Evolutionary conservation across 2,888 invertebrate genomes (phyloP).

Genomic region (Pimpla rufipes): DNA sequence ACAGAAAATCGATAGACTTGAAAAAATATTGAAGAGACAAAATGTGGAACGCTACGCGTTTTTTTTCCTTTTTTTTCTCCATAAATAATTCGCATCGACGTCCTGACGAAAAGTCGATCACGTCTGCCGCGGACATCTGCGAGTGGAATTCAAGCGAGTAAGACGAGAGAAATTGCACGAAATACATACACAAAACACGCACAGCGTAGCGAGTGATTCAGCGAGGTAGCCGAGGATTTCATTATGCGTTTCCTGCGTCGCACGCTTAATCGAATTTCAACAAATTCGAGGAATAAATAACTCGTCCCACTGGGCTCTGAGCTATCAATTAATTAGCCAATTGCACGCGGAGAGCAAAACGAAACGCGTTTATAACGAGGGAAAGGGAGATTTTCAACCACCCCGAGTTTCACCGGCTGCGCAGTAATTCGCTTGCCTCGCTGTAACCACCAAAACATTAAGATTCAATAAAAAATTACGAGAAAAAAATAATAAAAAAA

Average conservation of each 20-base stretch:
- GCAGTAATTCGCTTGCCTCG: background rate
- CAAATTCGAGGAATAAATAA: too few relatives aligned
- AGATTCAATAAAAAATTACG: too few relatives aligned
- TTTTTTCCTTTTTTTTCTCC: background rate
- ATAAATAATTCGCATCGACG: background rate
- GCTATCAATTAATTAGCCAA: background rate
- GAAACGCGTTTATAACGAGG: background rate
- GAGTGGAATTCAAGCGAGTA: background rate
- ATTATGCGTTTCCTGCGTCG: background rate
- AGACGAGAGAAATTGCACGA: background rate
- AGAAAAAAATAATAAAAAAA: conserved; percentile 1
- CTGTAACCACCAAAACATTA: conserved; percentile 1
- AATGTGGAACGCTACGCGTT: too few relatives aligned
- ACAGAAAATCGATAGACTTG: conserved; percentile 16
- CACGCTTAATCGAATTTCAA: too few relatives aligned
- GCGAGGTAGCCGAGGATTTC: background rate
- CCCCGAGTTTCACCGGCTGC: conserved; percentile 30
- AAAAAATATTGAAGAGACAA: background rate
- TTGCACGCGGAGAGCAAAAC: background rate
- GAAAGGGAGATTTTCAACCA: conserved; percentile 1
- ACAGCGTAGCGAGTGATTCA: too few relatives aligned
- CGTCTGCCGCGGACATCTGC: background rate
- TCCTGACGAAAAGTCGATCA: background rate
- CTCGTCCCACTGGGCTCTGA: background rate
- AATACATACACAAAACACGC: background rate